phyloP scores from a whole-genome alignment of 2,888 invertebrate species.

The Lasioglossum oenotherae region DNA sequence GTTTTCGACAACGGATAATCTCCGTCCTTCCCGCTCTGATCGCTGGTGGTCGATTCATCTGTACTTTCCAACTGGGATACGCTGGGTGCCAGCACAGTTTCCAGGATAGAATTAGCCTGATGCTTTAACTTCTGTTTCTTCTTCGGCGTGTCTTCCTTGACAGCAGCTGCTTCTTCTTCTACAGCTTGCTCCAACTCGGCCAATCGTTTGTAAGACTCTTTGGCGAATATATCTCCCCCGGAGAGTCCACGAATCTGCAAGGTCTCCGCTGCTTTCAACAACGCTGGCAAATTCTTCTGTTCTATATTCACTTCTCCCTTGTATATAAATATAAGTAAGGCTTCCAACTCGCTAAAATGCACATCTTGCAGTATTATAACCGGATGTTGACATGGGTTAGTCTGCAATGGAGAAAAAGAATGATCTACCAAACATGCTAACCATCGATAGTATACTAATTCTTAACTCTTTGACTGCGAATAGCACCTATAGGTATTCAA shows the following conservation, averaged over 20 bases:
- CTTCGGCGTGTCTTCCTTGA: conserved; percentile 73
- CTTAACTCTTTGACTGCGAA: background rate
- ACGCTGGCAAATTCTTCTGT: conserved; percentile 88
- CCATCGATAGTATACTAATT: background rate
- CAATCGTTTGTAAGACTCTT: conserved; percentile 82
- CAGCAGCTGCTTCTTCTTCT: conserved; percentile 59
- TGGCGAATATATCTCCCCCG: conserved; percentile 85
- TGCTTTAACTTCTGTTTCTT: conserved; percentile 78
- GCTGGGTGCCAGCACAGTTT: conserved; percentile 76
- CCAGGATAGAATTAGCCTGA: conserved; percentile 76
- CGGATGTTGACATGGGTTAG: conserved; percentile 91
- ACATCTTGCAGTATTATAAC: conserved; percentile 91
- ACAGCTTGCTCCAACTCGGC: conserved; percentile 74
- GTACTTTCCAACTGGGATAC: conserved; percentile 70
- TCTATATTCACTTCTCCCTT: conserved; percentile 91
- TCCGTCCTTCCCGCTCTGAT: conserved; percentile 72
- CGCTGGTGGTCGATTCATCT: conserved; percentile 73
- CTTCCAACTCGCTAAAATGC: conserved; percentile 88
- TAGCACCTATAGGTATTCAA: background rate
- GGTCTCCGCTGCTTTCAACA: conserved; percentile 89
- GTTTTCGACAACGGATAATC: conserved; percentile 69
- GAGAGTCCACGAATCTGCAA: conserved; percentile 89
- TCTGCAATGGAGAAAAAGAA: conserved; percentile 85
- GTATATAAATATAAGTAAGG: conserved; percentile 90
- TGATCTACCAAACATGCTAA: background rate